Conservation (phyloP, 2,113 vertebrate genomes). For the Empidonax alnorum region DNA sequence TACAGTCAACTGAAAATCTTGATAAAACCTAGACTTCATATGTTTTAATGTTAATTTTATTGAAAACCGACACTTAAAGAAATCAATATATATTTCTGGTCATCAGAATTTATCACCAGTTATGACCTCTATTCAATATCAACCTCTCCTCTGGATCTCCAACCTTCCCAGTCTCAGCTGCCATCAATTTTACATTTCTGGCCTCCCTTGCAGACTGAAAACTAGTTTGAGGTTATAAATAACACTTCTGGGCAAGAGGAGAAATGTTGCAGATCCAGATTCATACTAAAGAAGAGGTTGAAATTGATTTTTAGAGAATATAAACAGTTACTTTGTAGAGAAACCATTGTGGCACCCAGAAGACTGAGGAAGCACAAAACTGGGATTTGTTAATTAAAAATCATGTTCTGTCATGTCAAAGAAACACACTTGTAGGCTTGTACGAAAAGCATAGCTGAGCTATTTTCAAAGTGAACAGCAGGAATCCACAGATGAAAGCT, state of each 20-base stretch:
- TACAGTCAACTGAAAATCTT: neutral
- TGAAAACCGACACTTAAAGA: neutral
- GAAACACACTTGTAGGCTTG: neutral
- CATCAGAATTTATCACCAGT: neutral
- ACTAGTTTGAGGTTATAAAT: rapidly evolving
- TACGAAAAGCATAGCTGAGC: neutral
- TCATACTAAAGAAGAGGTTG: neutral
- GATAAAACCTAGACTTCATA: neutral
- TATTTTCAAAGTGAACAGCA: constrained; percentile 14
- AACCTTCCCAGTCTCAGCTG: neutral
- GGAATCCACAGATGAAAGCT: constrained; percentile 23
- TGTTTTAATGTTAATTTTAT: neutral
- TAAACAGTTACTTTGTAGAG: neutral
- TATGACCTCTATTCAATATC: neutral
- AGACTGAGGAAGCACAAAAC: neutral
- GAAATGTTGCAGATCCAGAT: neutral
- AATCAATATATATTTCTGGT: neutral
- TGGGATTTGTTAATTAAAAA: neutral
- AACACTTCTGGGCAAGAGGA: neutral
- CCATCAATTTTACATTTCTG: neutral
- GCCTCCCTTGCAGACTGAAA: neutral
- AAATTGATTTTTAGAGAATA: neutral
- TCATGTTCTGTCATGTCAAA: neutral
- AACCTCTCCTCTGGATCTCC: neutral
- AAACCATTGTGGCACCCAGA: neutral